A percentile compares a stretch with the other conserved stretches of the same genome.
Evolutionary conservation across 2,888 invertebrate species (phyloP).

Genomic region (Xylophagus ater): DNA sequence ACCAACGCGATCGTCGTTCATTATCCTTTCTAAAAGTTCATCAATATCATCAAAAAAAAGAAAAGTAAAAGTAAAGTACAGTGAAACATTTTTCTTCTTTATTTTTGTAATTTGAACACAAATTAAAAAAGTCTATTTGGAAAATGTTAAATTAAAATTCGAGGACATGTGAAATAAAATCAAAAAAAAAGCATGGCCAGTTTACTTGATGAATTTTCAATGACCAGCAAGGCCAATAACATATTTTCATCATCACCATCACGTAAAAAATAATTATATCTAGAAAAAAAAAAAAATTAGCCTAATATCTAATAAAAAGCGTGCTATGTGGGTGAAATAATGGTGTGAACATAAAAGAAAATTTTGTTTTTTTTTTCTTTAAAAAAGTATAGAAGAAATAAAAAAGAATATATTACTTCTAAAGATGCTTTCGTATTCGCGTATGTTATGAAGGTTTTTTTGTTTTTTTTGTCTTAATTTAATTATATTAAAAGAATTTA

Average conservation of each 20-base stretch:
- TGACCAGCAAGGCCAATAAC: constrained; percentile 7
- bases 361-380: too few species aligned
- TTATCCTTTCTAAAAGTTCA: not conserved
- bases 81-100: too few species aligned
- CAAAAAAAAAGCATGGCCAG: constrained; percentile 1
- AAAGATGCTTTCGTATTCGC: not conserved
- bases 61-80: too few species aligned
- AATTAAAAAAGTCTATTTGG: not conserved
- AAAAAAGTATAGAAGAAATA: not conserved
- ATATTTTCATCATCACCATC: constrained; percentile 7
- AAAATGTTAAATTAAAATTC: not conserved
- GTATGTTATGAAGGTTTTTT: constrained; percentile 2
- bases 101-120: too few species aligned
- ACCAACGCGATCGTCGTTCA: not conserved
- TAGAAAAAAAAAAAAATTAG: constrained; percentile 7
- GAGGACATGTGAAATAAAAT: not conserved
- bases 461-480: too few species aligned
- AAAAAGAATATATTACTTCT: not conserved
- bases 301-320: too few species aligned
- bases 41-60: too few species aligned
- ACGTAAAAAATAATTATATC: constrained; percentile 5
- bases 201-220: not conserved
- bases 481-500: not conserved
- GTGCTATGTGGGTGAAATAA: constrained; percentile 15
- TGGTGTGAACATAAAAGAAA: too few species aligned